These are phyloP conservation scores for Ploceus nigricollis DNA, from an alignment of 2,113 vertebrate genomes.

Conservation along the genomic window DNA sequence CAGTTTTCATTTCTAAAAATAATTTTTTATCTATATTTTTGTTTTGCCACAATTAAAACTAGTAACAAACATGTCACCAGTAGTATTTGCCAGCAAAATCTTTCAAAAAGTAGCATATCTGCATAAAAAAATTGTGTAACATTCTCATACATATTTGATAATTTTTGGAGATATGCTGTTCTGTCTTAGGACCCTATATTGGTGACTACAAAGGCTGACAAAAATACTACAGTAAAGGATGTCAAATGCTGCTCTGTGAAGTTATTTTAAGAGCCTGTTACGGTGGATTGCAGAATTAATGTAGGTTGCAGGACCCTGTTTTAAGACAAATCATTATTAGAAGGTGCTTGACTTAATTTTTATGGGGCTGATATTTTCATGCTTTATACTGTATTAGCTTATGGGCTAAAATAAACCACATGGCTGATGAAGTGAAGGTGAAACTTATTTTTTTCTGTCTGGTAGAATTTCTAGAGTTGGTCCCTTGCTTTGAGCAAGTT, in stretches of 20 bases:
- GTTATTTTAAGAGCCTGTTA: not conserved
- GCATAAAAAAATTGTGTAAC: not conserved
- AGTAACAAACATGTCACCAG: not conserved
- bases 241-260: not conserved
- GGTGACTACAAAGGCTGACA: not conserved
- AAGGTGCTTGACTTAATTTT: not conserved
- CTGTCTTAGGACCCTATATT: not conserved
- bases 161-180: not conserved
- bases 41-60: not conserved
- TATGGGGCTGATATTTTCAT: rapidly evolving
- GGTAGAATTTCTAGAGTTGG: not conserved
- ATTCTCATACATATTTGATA: not conserved
- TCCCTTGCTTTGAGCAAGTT: not conserved
- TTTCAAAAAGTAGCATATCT: not conserved
- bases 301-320: not conserved
- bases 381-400: not conserved
- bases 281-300: not conserved
- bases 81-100: not conserved
- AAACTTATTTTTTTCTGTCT: not conserved
- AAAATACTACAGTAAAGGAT: not conserved
- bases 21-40: not conserved
- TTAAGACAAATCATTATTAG: not conserved
- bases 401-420: not conserved
- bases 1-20: not conserved
- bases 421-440: not conserved